Conservation (phyloP, 2,888 invertebrate species). For the Cheiracanthium punctorium region DNA sequence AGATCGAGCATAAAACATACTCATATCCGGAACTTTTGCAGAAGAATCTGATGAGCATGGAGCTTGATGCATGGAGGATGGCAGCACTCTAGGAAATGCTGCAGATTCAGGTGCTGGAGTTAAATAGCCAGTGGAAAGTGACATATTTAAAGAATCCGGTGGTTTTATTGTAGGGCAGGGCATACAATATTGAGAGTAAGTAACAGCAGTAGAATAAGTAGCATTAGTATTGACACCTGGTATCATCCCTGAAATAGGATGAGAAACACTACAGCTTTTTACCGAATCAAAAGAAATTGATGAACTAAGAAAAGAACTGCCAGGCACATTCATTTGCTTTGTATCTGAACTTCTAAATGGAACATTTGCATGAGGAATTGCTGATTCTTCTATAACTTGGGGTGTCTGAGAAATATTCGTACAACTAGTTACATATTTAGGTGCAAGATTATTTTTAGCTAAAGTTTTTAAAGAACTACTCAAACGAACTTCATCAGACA, state of each 20-base stretch:
- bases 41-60: not conserved
- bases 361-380: not conserved
- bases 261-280: not conserved
- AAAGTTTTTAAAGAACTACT: not conserved
- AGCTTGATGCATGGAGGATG: constrained; percentile 1
- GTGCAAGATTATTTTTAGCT: too few relatives aligned
- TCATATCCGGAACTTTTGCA: constrained; percentile 2
- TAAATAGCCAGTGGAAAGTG: not conserved
- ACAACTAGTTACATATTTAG: not conserved
- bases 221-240: not conserved
- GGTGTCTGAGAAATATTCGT: not conserved
- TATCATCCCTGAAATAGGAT: not conserved
- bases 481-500: not conserved
- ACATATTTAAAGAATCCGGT: not conserved
- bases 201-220: not conserved
- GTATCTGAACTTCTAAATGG: not conserved
- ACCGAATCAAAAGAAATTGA: not conserved
- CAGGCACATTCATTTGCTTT: not conserved
- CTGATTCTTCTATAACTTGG: not conserved
- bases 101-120: not conserved
- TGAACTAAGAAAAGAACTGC: not conserved
- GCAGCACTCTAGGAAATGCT: constrained; percentile 2
- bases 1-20: not conserved
- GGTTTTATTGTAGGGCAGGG: not conserved
- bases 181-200: not conserved